phyloP scores from a whole-genome alignment of 30 jellyfish, hydroid and myxozoan species.

The Aurelia aurita region DNA sequence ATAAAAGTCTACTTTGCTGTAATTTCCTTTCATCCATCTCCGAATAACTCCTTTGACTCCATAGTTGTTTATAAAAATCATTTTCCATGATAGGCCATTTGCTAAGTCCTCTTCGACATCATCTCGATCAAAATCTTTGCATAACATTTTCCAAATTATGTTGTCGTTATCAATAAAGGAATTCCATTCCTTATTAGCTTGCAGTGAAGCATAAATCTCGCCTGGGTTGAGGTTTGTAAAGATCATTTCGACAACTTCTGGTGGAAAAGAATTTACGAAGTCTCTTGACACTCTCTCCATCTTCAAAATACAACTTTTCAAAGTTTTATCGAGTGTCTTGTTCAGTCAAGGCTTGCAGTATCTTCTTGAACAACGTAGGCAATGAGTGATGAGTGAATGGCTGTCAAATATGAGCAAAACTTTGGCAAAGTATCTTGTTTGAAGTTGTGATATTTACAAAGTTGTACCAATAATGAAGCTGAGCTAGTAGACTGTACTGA shows the following conservation, averaged over 20 bases:
- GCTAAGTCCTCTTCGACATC: conserved; percentile 56
- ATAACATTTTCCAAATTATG: conserved; percentile 50
- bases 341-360: too few relatives aligned
- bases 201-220: conserved; percentile 43
- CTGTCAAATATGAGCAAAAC: too few relatives aligned
- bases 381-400: too few relatives aligned
- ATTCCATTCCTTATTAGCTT: conserved; percentile 43
- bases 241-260: conserved; percentile 63
- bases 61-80: conserved; percentile 43
- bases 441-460: too few relatives aligned
- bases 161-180: conserved; percentile 54
- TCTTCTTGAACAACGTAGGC: too few relatives aligned
- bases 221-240: conserved; percentile 41
- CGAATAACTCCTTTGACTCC: conserved; percentile 65
- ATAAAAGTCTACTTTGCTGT: conserved; percentile 29
- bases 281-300: conserved; percentile 21
- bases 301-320: not conserved
- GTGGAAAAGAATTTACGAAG: conserved; percentile 58
- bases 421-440: too few relatives aligned
- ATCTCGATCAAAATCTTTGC: conserved; percentile 41
- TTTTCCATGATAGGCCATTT: conserved; percentile 54
- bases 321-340: not conserved
- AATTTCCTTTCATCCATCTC: conserved; percentile 74
- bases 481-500: too few relatives aligned
- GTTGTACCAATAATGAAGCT: too few relatives aligned